Evolutionary conservation across 2,797 vertebrate species (phyloP).

Genomic region (Lycodopsis pacificus): DNA sequence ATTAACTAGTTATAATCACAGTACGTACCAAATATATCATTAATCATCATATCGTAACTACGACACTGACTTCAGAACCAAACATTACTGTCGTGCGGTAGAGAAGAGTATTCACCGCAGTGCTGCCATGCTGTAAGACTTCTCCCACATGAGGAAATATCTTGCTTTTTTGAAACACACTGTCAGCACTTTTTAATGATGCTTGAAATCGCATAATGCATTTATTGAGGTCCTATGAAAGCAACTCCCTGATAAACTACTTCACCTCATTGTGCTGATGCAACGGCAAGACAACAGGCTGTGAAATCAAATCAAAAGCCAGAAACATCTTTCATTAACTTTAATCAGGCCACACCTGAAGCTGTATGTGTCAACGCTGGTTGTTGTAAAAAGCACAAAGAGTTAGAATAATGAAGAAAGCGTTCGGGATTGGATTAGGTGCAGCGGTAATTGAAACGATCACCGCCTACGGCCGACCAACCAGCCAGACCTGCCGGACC

Average conservation of each 20-base stretch:
- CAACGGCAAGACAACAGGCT: conserved; percentile 51
- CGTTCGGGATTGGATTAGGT: too few relatives aligned
- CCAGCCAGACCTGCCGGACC: too few relatives aligned
- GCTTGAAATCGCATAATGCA: conserved; percentile 64
- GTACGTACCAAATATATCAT: background rate
- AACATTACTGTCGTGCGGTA: background rate
- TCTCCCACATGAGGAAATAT: conserved; percentile 15
- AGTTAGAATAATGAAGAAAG: conserved; percentile 4
- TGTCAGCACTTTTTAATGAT: conserved; percentile 67
- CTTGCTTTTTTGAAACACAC: conserved; percentile 32
- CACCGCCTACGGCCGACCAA: too few relatives aligned
- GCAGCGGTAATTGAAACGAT: too few relatives aligned
- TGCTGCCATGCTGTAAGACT: conserved; percentile 12
- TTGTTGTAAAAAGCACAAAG: conserved; percentile 5
- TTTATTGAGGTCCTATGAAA: conserved; percentile 56
- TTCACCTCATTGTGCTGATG: conserved; percentile 48
- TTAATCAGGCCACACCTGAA: conserved; percentile 24
- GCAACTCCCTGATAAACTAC: conserved; percentile 52
- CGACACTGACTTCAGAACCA: background rate
- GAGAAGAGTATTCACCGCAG: conserved; percentile 7
- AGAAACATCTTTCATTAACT: conserved; percentile 35
- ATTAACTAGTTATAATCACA: conserved; percentile 1
- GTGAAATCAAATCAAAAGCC: conserved; percentile 41
- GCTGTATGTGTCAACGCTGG: background rate
- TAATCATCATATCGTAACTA: background rate